Evolutionary conservation across 2,113 vertebrate genomes (phyloP), one percentile per base, ranked within the genome.

Genomic region (Potamarius usumacintae): DNA sequence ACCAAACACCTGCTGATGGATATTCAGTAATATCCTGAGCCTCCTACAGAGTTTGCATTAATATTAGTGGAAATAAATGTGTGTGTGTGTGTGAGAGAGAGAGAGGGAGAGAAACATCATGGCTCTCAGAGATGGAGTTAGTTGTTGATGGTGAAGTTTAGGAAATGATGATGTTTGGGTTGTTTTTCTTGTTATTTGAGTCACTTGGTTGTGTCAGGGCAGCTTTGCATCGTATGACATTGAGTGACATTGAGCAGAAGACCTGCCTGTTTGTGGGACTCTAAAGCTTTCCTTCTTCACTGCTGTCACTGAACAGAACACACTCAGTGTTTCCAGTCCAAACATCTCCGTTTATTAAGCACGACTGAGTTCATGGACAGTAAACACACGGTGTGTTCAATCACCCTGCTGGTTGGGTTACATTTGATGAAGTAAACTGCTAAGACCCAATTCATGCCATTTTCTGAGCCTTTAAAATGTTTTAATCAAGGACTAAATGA

Each of bases 241-340:
- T 94, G 94, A 89, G 91, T 95, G 94, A 94, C 94, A 94, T 94
- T 95, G 93, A 88, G 83, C 89, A 50, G 78, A 67, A 48, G 48
- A 81, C 22, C 65, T 65, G 79, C 63, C 6, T 67, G 57, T 48
- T 5, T 65, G 62, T 55, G 8, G 4, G 22, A 25, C 0, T 62
- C 11, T 30, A 30, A 42, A 60, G 80, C 2, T 14, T 4, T 34
- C 12, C 1, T 77, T 53, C 14, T 30, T 12, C 0, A 20, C 25
- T 20, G 6, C 6, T 60, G 30, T 42, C 1, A 74, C 1, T 15
- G 2, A 30, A 83, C 14, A 18, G 3, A 4, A 42, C 30, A 15
- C 42, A 42, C 34, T 42, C 34, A 4, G 42, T 42, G 42, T 42
- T 42, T 42, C 3, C 42, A 42, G 42, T 4, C 42, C 42, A 42